Base-by-base conservation (phyloP, 2,888 invertebrate genomes). In the Euzetes globulus region DNA sequence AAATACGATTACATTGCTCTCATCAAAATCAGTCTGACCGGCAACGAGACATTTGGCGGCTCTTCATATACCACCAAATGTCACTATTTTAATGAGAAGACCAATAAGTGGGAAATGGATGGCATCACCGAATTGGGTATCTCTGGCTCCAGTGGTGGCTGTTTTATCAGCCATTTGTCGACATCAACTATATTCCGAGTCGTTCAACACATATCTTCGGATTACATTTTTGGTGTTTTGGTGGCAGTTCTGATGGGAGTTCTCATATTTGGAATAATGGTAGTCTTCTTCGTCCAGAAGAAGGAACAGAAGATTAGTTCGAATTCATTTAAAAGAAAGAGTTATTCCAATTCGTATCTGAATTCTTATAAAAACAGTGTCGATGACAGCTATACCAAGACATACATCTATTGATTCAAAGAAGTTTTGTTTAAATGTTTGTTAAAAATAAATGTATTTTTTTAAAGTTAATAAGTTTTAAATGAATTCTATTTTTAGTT, bases 171-270 rank as follows among this genome's bases (percentile, higher is more conserved):
- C 4, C 58, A 58, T n/a, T 19, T 58, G 58, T 19, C 58, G 22
- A 58, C 25, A 5, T 6, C 19, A 4, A 7, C n/a, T 19, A 58
- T 58, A 58, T 27, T 58, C n/a, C 19, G 58, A 58, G 58, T 58
- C 27, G 13, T 27, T 58, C 25, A 58, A 22, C 58, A 27, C 22
- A 58, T 58, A 11, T 17, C 15, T 22, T 17, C 58, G 6, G 58
- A 58, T 13, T 58, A 58, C 13, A 58, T 58, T 17, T 58, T 58
- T 58, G 58, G 58, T n/a, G 58, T 58, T 58, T 25, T 58, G 25
- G 58, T 58, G 11, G 58, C 58, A 19, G 58, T 58, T 5, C 13
- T 27, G 58, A 58, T 58, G 58, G 58, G 58, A 25, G 27, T 58
- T 4, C n/a, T 58, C 3, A 58, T 58, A 11, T 58, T 58, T 22